Percentiles rank a stretch among this genome's conserved stretches.
Evolutionary conservation across 1,140 invertebrate genomes (phyloP).

Genomic region (Trichonephila inaurata): DNA sequence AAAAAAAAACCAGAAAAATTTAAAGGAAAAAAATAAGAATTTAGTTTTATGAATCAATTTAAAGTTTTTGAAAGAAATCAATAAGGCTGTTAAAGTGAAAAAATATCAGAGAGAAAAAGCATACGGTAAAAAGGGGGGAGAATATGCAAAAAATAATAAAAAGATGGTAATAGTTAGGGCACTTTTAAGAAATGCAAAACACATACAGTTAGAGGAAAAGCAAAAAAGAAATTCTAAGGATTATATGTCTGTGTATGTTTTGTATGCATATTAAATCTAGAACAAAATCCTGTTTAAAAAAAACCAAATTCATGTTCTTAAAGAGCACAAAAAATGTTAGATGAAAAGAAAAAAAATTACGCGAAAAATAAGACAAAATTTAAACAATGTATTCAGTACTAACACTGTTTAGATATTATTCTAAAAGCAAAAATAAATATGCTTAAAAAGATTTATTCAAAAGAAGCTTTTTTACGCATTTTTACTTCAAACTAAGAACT

Average conservation of each 20-base stretch:
- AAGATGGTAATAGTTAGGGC: too few relatives aligned
- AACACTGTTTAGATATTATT: not conserved
- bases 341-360: slow-evolving; percentile 1
- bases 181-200: too few relatives aligned
- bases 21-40: too few relatives aligned
- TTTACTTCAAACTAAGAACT: not conserved
- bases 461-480: not conserved
- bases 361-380: not conserved
- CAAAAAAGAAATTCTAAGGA: not conserved
- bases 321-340: not conserved
- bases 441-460: not conserved
- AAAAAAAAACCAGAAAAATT: too few relatives aligned
- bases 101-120: not conserved
- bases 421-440: not conserved
- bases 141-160: too few relatives aligned
- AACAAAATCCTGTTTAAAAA: not conserved
- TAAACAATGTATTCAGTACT: not conserved
- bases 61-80: too few relatives aligned
- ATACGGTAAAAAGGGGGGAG: too few relatives aligned
- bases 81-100: not conserved
- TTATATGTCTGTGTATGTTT: not conserved
- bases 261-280: not conserved
- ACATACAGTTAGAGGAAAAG: too few relatives aligned
- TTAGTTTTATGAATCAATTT: too few relatives aligned
- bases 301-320: not conserved